phyloP scores from a whole-genome alignment of 2,888 invertebrate species.

The Gnatocerus cornutus region DNA sequence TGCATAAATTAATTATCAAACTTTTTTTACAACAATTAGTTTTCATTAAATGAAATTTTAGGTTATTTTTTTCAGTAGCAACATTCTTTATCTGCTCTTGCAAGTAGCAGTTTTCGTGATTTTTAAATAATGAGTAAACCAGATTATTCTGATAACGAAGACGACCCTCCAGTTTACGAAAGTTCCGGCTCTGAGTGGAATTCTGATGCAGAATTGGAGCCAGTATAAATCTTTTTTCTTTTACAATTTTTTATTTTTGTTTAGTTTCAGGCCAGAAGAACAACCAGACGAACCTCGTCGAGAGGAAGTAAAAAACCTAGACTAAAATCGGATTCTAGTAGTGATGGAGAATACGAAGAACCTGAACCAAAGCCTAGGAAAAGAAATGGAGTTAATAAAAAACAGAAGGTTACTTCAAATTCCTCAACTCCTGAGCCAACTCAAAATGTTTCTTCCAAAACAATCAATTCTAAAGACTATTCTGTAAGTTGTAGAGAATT shows the following conservation, averaged over 20 bases:
- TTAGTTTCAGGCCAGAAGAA: slow-evolving; percentile 60
- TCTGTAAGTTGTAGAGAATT: slow-evolving; percentile 23
- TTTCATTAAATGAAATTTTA: no score
- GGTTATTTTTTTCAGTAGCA: no score
- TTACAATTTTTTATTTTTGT: slow-evolving; percentile 10
- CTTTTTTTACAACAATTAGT: no score
- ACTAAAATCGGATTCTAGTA: slow-evolving; percentile 52
- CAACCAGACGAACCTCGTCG: slow-evolving; percentile 61
- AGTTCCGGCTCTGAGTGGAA: slow-evolving; percentile 68
- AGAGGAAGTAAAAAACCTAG: slow-evolving; percentile 64
- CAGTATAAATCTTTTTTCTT: slow-evolving; percentile 19
- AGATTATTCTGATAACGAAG: slow-evolving; percentile 66
- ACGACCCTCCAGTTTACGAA: slow-evolving; percentile 67
- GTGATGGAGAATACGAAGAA: slow-evolving; percentile 53
- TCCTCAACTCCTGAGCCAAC: background rate
- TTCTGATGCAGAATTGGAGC: slow-evolving; percentile 48
- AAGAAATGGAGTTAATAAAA: slow-evolving; percentile 58
- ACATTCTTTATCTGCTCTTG: no score
- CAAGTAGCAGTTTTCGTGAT: no score
- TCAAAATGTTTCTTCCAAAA: slow-evolving; percentile 2
- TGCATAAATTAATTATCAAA: no score
- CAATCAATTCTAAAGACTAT: slow-evolving; percentile 34
- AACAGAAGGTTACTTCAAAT: slow-evolving; percentile 47
- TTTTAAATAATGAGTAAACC: slow-evolving; percentile 17
- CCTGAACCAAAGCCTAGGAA: slow-evolving; percentile 53